phyloP scores from a whole-genome alignment of 2,113 vertebrate species.

The Actenoides hombroni region DNA sequence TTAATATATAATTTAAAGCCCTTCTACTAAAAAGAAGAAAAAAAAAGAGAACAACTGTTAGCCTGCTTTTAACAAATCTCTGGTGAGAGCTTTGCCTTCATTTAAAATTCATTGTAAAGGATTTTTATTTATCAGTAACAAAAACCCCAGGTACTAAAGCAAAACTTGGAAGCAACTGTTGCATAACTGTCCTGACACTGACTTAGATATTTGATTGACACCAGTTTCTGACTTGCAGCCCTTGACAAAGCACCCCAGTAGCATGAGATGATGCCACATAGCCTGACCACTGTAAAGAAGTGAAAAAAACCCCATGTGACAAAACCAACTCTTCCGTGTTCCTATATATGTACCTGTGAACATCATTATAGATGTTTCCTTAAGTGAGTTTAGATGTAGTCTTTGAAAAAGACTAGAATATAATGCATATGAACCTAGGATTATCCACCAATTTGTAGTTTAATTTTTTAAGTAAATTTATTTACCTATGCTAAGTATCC shows the following conservation, averaged over 20 bases:
- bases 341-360: background rate
- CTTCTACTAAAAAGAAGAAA: slow-evolving; percentile 71
- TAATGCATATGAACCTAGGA: background rate
- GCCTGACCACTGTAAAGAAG: background rate
- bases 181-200: background rate
- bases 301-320: background rate
- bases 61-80: slow-evolving; percentile 84
- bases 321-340: background rate
- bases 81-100: slow-evolving; percentile 75
- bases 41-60: slow-evolving; percentile 71
- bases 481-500: background rate
- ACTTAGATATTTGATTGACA: slow-evolving; percentile 36
- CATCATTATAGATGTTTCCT: background rate
- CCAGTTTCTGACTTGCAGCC: slow-evolving; percentile 5
- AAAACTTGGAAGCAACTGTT: slow-evolving; percentile 66
- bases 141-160: slow-evolving; percentile 72
- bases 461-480: background rate
- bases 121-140: slow-evolving; percentile 76
- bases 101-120: slow-evolving; percentile 79
- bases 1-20: slow-evolving; percentile 87
- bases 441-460: background rate
- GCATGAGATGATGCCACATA: background rate
- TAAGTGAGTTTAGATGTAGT: background rate
- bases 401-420: background rate
- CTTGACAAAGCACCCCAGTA: slow-evolving; percentile 20